phyloP scores from a whole-genome alignment of 2,797 vertebrate species.

The Clarias pachynema region DNA sequence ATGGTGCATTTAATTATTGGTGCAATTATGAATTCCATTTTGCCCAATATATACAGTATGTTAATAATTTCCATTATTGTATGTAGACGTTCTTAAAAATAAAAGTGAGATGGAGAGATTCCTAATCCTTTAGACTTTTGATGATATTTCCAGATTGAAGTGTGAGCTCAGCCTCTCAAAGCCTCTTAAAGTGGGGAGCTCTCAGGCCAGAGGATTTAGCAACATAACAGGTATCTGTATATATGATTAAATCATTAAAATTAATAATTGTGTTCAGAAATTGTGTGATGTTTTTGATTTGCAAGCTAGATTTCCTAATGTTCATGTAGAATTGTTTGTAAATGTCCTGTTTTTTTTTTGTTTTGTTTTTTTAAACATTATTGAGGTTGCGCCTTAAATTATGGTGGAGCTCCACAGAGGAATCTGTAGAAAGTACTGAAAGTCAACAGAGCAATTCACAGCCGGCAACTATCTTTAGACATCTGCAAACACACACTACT shows the following conservation, averaged over 20 bases:
- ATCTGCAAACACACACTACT: conserved; percentile 17
- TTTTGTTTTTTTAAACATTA: neutral
- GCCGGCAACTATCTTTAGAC: conserved; percentile 16
- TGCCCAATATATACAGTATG: neutral
- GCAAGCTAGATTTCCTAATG: neutral
- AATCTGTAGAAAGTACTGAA: neutral
- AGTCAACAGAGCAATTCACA: neutral
- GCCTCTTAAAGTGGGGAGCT: neutral
- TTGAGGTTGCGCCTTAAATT: neutral
- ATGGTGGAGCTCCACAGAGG: neutral
- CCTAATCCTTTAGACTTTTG: neutral
- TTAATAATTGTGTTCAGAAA: neutral
- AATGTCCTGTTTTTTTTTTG: neutral
- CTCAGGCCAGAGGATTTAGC: neutral
- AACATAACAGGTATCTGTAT: neutral
- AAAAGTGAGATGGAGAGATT: neutral
- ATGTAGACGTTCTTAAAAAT: neutral
- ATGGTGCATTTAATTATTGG: neutral
- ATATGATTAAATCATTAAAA: neutral
- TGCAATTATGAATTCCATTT: neutral
- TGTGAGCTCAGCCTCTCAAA: neutral
- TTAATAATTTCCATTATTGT: neutral
- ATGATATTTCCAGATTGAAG: neutral
- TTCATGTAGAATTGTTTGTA: neutral
- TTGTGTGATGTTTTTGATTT: neutral